phyloP scores from a whole-genome alignment of 1,140 invertebrate species.

The Papilio machaon region DNA sequence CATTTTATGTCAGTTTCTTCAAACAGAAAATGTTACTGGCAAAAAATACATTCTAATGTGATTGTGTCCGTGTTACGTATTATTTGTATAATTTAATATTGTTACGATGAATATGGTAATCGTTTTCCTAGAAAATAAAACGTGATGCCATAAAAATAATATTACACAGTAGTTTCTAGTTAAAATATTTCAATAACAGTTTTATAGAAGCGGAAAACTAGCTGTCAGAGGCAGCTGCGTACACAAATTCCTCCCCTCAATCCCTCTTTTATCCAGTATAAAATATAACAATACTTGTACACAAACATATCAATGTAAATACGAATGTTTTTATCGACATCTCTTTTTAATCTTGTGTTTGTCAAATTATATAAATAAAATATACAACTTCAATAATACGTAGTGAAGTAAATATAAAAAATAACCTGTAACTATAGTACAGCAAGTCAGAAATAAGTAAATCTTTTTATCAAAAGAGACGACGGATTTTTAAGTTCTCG shows the following conservation, averaged over 20 bases:
- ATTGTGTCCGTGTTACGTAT: too few species aligned
- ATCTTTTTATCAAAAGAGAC: not conserved
- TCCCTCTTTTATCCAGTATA: not conserved
- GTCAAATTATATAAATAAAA: not conserved
- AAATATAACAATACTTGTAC: too few species aligned
- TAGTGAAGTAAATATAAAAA: not conserved
- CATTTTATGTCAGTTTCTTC: too few species aligned
- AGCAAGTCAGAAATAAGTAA: not conserved
- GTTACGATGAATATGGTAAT: not conserved
- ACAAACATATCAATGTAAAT: too few species aligned
- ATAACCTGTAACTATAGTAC: not conserved
- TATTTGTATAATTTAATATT: not conserved
- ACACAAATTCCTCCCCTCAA: not conserved
- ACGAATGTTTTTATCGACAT: too few species aligned
- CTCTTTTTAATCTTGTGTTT: too few species aligned
- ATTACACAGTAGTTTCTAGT: not conserved
- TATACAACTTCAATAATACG: not conserved
- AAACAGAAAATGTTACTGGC: too few species aligned
- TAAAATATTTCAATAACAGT: conserved; percentile 1
- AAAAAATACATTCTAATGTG: too few species aligned
- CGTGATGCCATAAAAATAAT: not conserved
- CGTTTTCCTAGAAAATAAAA: not conserved
- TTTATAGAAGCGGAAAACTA: conserved; percentile 14
- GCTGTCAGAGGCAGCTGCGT: not conserved
- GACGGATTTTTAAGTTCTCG: not conserved